Conservation (phyloP, 1,140 invertebrate genomes). For the Caenorhabditis inopinata region DNA sequence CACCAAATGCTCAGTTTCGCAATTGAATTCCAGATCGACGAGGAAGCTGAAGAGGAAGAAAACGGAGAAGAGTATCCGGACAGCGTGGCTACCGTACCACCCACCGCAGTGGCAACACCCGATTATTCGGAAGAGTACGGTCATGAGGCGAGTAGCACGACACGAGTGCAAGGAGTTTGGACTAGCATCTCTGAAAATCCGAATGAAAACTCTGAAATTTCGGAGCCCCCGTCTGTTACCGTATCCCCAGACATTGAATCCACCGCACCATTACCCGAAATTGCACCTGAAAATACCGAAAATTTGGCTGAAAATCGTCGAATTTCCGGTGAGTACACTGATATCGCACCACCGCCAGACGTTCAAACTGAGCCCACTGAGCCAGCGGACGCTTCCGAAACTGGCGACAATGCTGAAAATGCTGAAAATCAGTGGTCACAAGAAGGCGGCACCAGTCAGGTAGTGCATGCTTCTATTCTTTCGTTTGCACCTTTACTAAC, state of each 20-base stretch:
- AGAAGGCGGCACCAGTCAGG: neutral
- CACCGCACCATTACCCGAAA: neutral
- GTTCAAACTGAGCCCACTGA: too few species aligned
- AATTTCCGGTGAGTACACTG: neutral
- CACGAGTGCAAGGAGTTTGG: neutral
- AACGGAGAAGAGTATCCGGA: neutral
- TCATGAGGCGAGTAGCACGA: neutral
- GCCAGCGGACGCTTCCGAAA: neutral
- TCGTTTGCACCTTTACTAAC: too few species aligned
- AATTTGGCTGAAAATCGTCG: neutral
- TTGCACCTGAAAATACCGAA: neutral
- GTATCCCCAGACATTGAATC: neutral
- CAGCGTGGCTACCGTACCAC: neutral
- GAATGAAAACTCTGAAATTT: neutral
- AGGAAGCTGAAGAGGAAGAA: constrained; percentile 17
- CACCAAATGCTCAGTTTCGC: neutral
- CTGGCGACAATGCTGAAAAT: neutral
- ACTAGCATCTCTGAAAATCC: neutral
- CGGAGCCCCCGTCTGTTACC: neutral
- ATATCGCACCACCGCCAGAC: neutral
- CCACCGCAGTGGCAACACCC: neutral
- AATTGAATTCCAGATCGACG: neutral
- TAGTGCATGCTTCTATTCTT: neutral
- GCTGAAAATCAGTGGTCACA: neutral
- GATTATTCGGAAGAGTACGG: constrained; percentile 8